Percentiles rank a stretch among this genome's conserved stretches.
Conservation (phyloP, 2,113 vertebrate species). For the Phaetusa simplex region DNA sequence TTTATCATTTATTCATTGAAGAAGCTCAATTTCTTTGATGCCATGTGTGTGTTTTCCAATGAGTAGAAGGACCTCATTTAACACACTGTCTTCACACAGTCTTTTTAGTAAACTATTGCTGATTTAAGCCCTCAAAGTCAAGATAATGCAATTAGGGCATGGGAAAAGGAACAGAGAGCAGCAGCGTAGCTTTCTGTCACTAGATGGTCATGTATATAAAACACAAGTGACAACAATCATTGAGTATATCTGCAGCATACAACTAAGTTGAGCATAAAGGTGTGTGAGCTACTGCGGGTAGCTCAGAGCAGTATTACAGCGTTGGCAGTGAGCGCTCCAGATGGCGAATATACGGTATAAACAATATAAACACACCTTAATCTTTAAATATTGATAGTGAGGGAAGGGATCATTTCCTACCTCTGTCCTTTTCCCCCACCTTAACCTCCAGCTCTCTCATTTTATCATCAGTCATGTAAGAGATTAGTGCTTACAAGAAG, state of each 20-base stretch:
- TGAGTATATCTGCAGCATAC: background rate
- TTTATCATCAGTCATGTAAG: background rate
- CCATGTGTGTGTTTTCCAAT: background rate
- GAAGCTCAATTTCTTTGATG: background rate
- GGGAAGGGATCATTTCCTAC: background rate
- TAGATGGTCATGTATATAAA: background rate
- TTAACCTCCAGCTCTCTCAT: background rate
- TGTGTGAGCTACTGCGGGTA: background rate
- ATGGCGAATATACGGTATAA: background rate
- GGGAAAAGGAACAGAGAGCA: background rate
- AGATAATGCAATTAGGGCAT: background rate
- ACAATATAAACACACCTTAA: background rate
- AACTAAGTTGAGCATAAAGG: background rate
- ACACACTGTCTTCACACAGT: background rate
- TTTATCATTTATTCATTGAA: background rate
- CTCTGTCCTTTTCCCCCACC: background rate
- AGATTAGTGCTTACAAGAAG: background rate
- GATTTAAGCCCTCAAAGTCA: background rate
- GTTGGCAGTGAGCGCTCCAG: background rate
- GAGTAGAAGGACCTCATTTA: background rate
- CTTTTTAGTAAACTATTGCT: background rate
- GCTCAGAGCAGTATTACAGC: background rate
- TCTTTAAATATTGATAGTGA: background rate
- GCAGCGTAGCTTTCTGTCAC: background rate
- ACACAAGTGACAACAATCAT: background rate